Percentiles rank a stretch among this genome's conserved stretches.
Conservation (phyloP, 2,113 vertebrate genomes). For the Mustelus asterias region DNA sequence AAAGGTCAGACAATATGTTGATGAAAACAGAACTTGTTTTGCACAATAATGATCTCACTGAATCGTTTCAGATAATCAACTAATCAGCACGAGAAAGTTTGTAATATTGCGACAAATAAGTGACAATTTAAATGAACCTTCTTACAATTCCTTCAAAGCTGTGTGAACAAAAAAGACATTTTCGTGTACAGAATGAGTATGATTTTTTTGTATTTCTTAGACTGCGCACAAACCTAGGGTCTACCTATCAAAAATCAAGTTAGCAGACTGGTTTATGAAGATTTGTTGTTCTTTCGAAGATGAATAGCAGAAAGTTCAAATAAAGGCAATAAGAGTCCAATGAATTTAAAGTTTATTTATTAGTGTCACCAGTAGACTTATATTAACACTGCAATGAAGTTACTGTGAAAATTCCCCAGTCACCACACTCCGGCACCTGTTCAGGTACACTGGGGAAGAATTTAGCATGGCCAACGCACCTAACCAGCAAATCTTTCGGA, state of each 20-base stretch:
- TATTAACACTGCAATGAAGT: too few relatives aligned
- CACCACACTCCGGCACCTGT: too few relatives aligned
- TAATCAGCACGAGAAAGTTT: background rate
- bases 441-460: too few relatives aligned
- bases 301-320: background rate
- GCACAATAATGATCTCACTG: background rate
- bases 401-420: too few relatives aligned
- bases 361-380: too few relatives aligned
- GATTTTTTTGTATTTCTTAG: background rate
- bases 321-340: background rate
- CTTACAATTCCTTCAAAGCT: background rate
- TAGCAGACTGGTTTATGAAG: background rate
- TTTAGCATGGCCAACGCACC: too few relatives aligned
- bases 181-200: background rate
- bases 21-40: background rate
- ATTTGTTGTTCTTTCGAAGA: background rate
- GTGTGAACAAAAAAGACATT: background rate
- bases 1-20: background rate
- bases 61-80: background rate
- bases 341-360: too few relatives aligned
- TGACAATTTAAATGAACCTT: background rate
- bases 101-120: background rate
- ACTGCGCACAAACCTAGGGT: background rate
- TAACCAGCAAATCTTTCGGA: too few relatives aligned
- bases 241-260: background rate